Percentiles rank a stretch among this genome's conserved stretches.
phyloP scores from a whole-genome alignment of 2,797 vertebrate species.

The Zonotrichia albicollis region DNA sequence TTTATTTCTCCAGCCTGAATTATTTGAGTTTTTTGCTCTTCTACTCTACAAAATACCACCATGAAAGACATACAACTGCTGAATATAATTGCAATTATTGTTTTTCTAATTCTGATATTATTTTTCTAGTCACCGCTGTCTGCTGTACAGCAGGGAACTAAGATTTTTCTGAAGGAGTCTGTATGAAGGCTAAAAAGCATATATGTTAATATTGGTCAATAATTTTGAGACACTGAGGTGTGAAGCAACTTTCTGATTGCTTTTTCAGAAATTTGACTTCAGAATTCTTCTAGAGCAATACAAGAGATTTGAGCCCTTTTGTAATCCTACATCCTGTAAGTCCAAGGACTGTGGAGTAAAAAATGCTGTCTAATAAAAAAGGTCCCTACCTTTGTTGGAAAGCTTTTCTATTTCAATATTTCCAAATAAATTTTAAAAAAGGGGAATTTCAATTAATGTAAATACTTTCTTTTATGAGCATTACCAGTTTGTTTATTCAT shows the following conservation, averaged over 20 bases:
- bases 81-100: not conserved
- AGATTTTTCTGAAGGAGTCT: not conserved
- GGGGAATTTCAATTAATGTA: not conserved
- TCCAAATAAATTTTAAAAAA: not conserved
- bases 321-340: not conserved
- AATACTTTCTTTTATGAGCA: not conserved
- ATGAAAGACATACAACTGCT: not conserved
- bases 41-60: not conserved
- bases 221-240: not conserved
- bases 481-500: not conserved
- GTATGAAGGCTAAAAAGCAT: not conserved
- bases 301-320: not conserved
- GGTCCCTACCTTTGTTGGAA: not conserved
- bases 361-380: not conserved
- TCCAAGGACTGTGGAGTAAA: not conserved
- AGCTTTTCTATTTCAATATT: not conserved
- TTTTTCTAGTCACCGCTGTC: not conserved
- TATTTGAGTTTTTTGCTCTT: not conserved
- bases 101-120: not conserved
- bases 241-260: not conserved
- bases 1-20: not conserved
- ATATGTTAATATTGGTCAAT: not conserved
- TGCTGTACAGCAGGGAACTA: not conserved
- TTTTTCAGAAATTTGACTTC: not conserved
- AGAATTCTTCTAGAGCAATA: not conserved